Evolutionary conservation across 2,113 vertebrate species (phyloP), one percentile per base, ranked within the genome.

Genomic region (Condylura cristata): DNA sequence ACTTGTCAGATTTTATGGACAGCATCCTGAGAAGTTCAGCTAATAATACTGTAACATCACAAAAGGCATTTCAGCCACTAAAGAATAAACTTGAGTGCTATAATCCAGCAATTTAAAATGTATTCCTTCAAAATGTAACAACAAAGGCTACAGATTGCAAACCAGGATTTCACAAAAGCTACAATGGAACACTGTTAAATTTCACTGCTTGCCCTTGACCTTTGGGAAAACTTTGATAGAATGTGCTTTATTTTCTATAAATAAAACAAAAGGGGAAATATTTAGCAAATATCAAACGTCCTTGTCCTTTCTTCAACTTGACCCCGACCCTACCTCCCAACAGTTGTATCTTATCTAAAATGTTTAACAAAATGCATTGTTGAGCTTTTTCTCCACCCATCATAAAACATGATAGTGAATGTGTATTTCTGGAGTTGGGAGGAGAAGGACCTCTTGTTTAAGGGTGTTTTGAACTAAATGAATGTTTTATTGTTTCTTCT

Each of bases 121-220:
- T 37, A 92, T 93, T 61, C 74, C 93, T 96, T 92, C 92, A 83
- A 72, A 93, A 87, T 26, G 30, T 56, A 86, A 90, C 78, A 93
- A 91, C 75, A 91, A 95, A 95, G 89, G 86, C 71, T 61, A 51
- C 1, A 53, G 63, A 85, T 92, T 84, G 81, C 89, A 96, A 94
- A 78, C 16, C 13, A 51, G 85, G 80, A 20, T 48, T 79, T 80
- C 78, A 41, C 61, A 83, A 81, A 76, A 72, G 86, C 66, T 70
- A 93, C 93, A 97, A 81, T 75, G 63, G 72, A 51, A 48, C 51
- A 90, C 92, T 97, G 96, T 96, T 95, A 82, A 88, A 28, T 53
- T 91, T 46, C 70, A 75, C 28, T 65, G 79, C 87, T 74, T 65
- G 44, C 16, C 56, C 8, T 5, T 32, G 41, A 76, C 70, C 65